Percentiles rank a stretch among this genome's conserved stretches.
Conservation (phyloP, 2,888 invertebrate genomes). For the Temnothorax rugatulus region DNA sequence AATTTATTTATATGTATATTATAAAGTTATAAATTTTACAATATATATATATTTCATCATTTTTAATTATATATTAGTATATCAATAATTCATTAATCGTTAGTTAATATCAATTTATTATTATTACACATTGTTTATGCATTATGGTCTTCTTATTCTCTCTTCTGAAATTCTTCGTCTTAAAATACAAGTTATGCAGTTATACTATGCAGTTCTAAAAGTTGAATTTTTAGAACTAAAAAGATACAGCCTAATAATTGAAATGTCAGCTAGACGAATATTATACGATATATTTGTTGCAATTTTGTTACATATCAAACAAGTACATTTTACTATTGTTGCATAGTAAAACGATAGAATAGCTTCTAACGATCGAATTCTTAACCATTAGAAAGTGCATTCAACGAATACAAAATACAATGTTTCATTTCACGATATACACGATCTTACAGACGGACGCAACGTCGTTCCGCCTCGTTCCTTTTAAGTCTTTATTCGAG, state of each 20-base stretch:
- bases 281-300: not conserved
- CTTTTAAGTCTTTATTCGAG: constrained; percentile 1
- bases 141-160: not conserved
- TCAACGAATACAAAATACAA: not conserved
- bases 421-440: not conserved
- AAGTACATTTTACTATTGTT: not conserved
- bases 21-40: not conserved
- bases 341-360: not conserved
- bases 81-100: not conserved
- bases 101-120: constrained; percentile 14
- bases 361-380: not conserved
- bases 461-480: constrained; percentile 4
- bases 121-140: not conserved
- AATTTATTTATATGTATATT: not conserved
- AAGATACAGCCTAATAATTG: constrained; percentile 35
- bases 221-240: not conserved
- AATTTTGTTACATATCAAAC: not conserved
- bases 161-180: not conserved
- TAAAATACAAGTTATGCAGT: constrained; percentile 1
- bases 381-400: not conserved
- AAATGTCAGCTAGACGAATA: constrained; percentile 2
- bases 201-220: not conserved
- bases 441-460: not conserved
- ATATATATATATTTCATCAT: not conserved
- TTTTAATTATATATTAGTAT: not conserved